Conservation (phyloP, 2,113 vertebrate species). For the Ceuthmochares aereus region DNA sequence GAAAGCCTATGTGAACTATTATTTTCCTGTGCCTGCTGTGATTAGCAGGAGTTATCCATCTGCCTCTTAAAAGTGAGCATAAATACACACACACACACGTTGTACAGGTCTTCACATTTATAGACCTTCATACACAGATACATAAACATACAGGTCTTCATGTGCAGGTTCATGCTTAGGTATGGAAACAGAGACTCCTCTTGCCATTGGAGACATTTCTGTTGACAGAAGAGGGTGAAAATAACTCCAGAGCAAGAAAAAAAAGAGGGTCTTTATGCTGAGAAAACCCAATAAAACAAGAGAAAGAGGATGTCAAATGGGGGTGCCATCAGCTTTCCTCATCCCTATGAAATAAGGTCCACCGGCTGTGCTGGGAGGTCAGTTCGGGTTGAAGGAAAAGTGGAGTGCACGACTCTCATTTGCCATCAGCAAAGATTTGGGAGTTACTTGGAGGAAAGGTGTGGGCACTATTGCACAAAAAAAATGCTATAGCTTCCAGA, state of each 20-base stretch:
- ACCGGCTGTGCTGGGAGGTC: not conserved
- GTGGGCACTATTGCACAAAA: not conserved
- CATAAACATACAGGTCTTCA: not conserved
- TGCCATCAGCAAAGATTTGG: not conserved
- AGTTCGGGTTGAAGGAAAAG: accelerated
- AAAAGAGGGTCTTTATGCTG: not conserved
- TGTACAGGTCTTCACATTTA: not conserved
- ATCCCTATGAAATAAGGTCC: not conserved
- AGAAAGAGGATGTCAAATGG: not conserved
- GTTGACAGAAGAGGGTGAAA: not conserved
- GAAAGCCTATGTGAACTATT: not conserved
- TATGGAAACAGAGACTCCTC: not conserved
- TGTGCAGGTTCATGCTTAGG: accelerated
- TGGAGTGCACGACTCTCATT: not conserved
- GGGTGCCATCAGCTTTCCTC: not conserved
- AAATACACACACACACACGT: not conserved
- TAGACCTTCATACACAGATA: no score
- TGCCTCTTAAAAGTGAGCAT: not conserved
- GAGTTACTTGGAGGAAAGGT: not conserved
- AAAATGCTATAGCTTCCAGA: not conserved
- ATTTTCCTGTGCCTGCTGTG: not conserved
- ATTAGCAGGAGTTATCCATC: not conserved
- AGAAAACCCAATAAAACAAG: not conserved
- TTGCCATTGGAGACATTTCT: not conserved
- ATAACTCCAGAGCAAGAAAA: not conserved